Base-by-base conservation (phyloP, 2,113 vertebrate species). In the Todiramphus saurophagus region DNA sequence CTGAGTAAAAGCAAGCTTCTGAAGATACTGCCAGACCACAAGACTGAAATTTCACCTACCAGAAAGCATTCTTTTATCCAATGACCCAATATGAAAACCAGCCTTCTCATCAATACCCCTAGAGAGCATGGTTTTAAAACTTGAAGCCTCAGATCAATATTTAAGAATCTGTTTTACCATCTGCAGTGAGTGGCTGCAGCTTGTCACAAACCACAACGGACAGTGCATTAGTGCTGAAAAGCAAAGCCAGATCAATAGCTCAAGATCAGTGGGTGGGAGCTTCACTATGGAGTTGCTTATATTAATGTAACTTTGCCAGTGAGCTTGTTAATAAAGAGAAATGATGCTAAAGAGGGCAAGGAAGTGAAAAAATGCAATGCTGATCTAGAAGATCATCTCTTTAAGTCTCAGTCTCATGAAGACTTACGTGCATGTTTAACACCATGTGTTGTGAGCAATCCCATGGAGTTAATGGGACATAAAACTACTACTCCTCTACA, bases 101-200 rank as follows among this genome's bases (percentile, higher is more conserved):
- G 51, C 18, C 56, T 87, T 90, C 93, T 90, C 80, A 87, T 95
- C 86, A 82, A 92, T 93, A 96, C 43, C 56, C 74, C 88, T n/a
- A 48, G 90, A 93, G 79, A 89, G 48, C 51, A 67, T 5, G 12
- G 59, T 80, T 94, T 95, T 90, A 96, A 84, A 83, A 95, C 87
- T 73, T 3, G 80, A 21, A 87, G 56, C 80, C 77, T 81, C 86
- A 87, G 76, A 97, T 96, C 96, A 76, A 96, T 96, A 94, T 76
- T 90, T 94, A 97, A 92, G 95, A 95, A 90, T 92, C 90, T 96
- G 95, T 93, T 96, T 94, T 73, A 82, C 94, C 89, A 90, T 95
- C 95, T 96, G 92, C 81, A 89, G 76, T 31, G 58, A 92, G 94
- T 73, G 84, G 86, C 83, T 68, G 93, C 75, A 90, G 96, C 90